Percentiles rank a stretch among this genome's conserved stretches.
These are phyloP conservation scores for Drosophila meridionalis DNA, from an alignment of 2,888 invertebrate species.

Conservation along the genomic window DNA sequence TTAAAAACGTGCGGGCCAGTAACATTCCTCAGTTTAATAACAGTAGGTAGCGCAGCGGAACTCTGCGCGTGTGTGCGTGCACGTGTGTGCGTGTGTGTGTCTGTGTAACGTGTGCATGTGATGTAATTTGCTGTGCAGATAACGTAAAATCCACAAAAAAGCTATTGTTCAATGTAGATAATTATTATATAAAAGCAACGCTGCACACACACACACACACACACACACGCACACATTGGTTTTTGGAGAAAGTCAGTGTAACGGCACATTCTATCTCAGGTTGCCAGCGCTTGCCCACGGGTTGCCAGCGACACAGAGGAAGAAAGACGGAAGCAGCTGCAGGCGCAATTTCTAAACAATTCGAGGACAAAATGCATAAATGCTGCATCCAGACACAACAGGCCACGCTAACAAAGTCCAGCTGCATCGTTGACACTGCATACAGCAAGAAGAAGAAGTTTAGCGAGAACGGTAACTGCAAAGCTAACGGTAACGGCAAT, in stretches of 20 bases:
- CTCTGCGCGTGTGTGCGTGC: neutral
- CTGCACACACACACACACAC: constrained; percentile 14
- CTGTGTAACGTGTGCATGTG: constrained; percentile 36
- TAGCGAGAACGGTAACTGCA: neutral
- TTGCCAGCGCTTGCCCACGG: too few relatives aligned
- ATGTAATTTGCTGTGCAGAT: constrained; percentile 67
- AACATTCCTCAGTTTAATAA: constrained; percentile 28
- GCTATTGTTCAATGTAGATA: constrained; percentile 5
- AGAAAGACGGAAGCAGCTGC: neutral
- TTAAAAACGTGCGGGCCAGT: constrained; percentile 11
- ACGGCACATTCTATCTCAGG: neutral
- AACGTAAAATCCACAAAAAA: constrained; percentile 27
- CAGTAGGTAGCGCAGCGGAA: constrained; percentile 2
- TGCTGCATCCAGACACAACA: constrained; percentile 41
- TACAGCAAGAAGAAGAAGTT: neutral
- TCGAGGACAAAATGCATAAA: constrained; percentile 45
- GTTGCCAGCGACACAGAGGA: neutral
- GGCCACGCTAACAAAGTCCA: constrained; percentile 38
- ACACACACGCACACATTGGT: neutral
- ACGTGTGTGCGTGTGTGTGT: constrained; percentile 16
- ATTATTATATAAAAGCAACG: constrained; percentile 46
- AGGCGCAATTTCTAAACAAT: neutral
- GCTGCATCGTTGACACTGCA: constrained; percentile 22
- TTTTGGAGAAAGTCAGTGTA: constrained; percentile 34
- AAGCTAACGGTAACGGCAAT: neutral